phyloP scores from a whole-genome alignment of 2,888 invertebrate species.

The Oligia latruncula region DNA sequence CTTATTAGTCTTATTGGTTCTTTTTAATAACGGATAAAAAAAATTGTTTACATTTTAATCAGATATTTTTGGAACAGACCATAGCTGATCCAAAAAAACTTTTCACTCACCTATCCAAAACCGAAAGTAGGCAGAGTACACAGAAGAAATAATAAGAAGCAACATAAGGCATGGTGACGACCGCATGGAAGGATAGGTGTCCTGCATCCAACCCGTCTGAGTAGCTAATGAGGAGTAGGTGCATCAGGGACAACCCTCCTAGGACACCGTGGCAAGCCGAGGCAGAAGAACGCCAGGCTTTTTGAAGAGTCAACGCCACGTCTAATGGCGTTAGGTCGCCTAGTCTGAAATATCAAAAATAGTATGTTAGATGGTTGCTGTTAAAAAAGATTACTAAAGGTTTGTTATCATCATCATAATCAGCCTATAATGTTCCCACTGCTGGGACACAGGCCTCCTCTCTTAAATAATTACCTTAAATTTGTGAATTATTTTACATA shows the following conservation, averaged over 20 bases:
- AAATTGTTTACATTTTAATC: background rate
- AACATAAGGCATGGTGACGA: conserved; percentile 88
- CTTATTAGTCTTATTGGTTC: too few relatives aligned
- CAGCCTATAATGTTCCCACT: too few relatives aligned
- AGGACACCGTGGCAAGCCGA: conserved; percentile 91
- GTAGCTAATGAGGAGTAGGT: conserved; percentile 89
- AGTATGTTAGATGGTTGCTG: background rate
- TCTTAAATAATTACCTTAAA: too few relatives aligned
- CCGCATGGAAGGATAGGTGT: conserved; percentile 86
- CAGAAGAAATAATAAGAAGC: conserved; percentile 90
- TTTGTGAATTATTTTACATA: too few relatives aligned
- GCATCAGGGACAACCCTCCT: conserved; percentile 90
- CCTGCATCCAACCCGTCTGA: conserved; percentile 87
- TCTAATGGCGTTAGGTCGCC: conserved; percentile 88
- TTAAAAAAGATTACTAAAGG: background rate
- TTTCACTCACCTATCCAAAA: conserved; percentile 89
- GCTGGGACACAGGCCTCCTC: too few relatives aligned
- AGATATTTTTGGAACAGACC: background rate
- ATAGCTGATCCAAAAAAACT: background rate
- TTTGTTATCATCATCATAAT: too few relatives aligned
- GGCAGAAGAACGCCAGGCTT: conserved; percentile 86
- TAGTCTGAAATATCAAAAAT: conserved; percentile 70
- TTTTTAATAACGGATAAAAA: too few relatives aligned
- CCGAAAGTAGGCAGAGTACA: conserved; percentile 90
- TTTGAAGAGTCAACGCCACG: conserved; percentile 88